Conservation (phyloP, 2,113 vertebrate species). For the Procavia capensis region DNA sequence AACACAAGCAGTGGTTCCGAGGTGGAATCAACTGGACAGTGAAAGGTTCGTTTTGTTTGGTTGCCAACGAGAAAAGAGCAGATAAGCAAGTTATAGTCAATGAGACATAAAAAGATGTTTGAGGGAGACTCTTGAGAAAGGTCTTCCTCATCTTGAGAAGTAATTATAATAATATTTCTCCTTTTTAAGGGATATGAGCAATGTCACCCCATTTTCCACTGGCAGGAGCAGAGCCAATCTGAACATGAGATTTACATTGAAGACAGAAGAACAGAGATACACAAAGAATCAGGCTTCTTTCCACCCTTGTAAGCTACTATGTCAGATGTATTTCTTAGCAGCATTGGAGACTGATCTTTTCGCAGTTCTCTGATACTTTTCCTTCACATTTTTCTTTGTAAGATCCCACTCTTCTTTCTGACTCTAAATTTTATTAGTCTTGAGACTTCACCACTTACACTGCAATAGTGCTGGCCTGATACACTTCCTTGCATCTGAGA, state of each 20-base stretch:
- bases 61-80: background rate
- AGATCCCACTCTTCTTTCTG: background rate
- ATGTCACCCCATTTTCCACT: background rate
- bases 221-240: background rate
- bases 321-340: background rate
- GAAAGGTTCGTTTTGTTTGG: too few species aligned
- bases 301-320: background rate
- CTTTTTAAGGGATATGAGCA: background rate
- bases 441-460: background rate
- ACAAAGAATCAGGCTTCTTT: background rate
- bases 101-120: background rate
- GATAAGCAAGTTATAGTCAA: background rate
- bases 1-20: too few species aligned
- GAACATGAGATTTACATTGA: background rate
- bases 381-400: background rate
- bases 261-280: background rate
- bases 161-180: background rate
- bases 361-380: too few species aligned
- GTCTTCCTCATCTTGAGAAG: background rate
- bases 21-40: too few species aligned
- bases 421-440: background rate
- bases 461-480: background rate
- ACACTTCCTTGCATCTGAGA: background rate
- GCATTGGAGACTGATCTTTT: accelerated
- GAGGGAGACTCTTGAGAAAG: background rate